Evolutionary conservation across 2,797 vertebrate genomes (phyloP).

Genomic region (Hydrocynus forskahlii): DNA sequence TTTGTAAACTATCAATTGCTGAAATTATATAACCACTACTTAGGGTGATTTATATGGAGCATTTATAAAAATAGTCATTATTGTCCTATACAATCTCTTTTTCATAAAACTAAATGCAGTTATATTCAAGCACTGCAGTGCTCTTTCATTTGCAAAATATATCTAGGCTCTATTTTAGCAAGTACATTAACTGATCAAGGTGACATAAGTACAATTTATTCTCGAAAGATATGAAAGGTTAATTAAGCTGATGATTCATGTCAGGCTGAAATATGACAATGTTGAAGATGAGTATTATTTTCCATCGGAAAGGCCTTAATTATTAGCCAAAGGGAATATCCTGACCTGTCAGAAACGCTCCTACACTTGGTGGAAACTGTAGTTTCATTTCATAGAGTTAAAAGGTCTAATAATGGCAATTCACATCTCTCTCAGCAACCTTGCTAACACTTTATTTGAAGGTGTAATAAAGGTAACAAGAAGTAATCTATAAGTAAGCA

Average conservation of each 20-base stretch:
- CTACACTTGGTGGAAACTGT: conserved; percentile 9
- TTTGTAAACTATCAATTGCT: background rate
- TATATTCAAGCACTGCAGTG: background rate
- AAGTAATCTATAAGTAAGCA: too few species aligned
- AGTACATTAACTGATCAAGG: conserved; percentile 23
- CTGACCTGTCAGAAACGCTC: conserved; percentile 28
- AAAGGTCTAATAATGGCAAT: conserved; percentile 30
- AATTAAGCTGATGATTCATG: conserved; percentile 5
- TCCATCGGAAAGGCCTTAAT: conserved; percentile 13
- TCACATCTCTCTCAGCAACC: conserved; percentile 29
- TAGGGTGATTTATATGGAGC: background rate
- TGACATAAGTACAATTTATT: background rate
- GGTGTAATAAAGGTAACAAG: too few species aligned
- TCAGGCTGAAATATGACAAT: background rate
- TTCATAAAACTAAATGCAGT: background rate
- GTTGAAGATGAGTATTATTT: conserved; percentile 22
- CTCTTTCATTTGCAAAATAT: background rate
- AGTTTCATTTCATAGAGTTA: background rate
- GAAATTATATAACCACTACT: background rate
- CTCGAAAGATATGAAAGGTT: conserved; percentile 7
- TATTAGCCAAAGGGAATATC: background rate
- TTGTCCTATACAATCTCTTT: background rate
- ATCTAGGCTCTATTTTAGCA: background rate
- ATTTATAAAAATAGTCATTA: background rate
- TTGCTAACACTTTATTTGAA: background rate